Base-by-base conservation (phyloP, 1,140 invertebrate genomes). In the Thereuonema tuberculata region DNA sequence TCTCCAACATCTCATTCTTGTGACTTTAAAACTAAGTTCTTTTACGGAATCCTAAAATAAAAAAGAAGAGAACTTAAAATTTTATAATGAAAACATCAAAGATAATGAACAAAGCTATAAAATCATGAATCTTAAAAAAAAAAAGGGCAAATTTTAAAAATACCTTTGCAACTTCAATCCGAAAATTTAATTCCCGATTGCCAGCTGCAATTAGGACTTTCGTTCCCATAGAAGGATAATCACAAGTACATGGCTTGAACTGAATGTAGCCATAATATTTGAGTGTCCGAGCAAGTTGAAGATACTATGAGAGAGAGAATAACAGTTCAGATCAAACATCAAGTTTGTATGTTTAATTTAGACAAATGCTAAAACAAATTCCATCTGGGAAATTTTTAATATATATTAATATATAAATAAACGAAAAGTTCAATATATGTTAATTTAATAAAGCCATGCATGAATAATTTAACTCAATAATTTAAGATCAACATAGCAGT, bases 1-100 rank as follows among this genome's bases (percentile, higher is more conserved):
- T 64, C 93, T 79, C 94, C 94, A 98, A 67, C 93, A 95, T 64
- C 88, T 81, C 85, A 98, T 97, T 64, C 93, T 78, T 1, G 93
- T 95, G 2, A 97, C 89, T 75, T 92, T 89, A 70, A 94, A 97
- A 67, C 80, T 78, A 17, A 85, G 83, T 73, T 96, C 92, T 69
- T 80, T 80, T 2, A 81, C 72, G 64, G 80, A 75, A 52, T 74
- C 72, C 73, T 77, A 62, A 29, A 52, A 58, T 48, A 28, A 46
- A 63, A 64, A 60, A 59, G 48, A 50, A 37, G n/a, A n/a, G n/a
- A n/a, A n/a, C n/a, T n/a, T n/a, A n/a, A n/a, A n/a, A n/a, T n/a
- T n/a, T n/a, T n/a, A n/a, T n/a, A n/a, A n/a, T n/a, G n/a, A n/a
- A n/a, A n/a, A n/a, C n/a, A n/a, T n/a, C n/a, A n/a, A n/a, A n/a